These are phyloP conservation scores for Apis mellifera DNA, from an alignment of 1,140 invertebrate genomes.

Conservation along the genomic window DNA sequence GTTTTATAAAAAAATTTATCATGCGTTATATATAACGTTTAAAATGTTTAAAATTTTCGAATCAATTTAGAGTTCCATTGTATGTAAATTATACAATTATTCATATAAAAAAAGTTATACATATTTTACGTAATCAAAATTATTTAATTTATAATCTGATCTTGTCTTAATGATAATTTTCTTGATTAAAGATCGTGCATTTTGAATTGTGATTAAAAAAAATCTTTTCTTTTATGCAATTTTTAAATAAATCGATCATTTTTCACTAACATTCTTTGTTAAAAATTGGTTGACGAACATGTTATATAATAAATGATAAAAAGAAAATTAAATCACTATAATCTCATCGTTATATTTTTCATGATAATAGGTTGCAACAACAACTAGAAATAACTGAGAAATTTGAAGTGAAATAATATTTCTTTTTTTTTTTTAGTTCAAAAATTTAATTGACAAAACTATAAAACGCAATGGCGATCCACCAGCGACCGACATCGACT, in stretches of 20 bases:
- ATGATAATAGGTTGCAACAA: no score
- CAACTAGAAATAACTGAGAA: no score
- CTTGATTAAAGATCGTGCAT: background rate
- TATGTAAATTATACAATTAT: no score
- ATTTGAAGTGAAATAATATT: background rate
- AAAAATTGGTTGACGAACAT: background rate
- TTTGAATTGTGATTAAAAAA: background rate
- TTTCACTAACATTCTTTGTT: background rate
- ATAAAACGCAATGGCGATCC: slow-evolving; percentile 53
- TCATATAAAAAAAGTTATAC: background rate
- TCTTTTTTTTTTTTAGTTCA: background rate
- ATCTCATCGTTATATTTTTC: background rate
- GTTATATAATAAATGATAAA: background rate
- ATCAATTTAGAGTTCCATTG: background rate
- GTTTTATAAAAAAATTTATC: background rate
- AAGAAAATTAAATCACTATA: background rate
- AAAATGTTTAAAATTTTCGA: background rate
- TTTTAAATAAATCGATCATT: background rate
- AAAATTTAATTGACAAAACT: slow-evolving; percentile 37
- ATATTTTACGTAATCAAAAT: background rate
- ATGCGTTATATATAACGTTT: background rate
- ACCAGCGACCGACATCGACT: slow-evolving; percentile 54
- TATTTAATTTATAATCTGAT: background rate
- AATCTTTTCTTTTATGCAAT: background rate
- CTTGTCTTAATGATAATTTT: background rate